These are phyloP conservation scores for Thermophis baileyi DNA, from an alignment of 2,113 vertebrate species.

Conservation along the genomic window DNA sequence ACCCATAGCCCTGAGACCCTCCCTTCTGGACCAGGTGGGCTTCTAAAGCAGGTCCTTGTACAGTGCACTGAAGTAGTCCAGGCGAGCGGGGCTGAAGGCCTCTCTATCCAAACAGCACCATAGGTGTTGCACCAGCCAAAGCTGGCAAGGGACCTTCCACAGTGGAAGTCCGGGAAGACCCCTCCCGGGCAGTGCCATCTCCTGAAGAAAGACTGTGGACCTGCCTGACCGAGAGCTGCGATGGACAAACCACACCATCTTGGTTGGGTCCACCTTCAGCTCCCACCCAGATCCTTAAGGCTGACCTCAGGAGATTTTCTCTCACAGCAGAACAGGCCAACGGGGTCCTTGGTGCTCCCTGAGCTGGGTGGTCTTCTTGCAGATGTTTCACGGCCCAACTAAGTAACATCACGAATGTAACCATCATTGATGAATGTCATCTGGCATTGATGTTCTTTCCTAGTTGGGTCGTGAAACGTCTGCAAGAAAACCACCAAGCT, in stretches of 20 bases:
- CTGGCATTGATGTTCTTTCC: neutral
- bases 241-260: neutral
- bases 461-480: neutral
- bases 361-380: neutral
- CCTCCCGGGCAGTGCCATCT: neutral
- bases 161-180: neutral
- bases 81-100: neutral
- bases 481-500: neutral
- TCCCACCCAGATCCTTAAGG: neutral
- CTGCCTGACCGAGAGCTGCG: neutral
- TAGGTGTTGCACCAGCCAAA: neutral
- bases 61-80: neutral
- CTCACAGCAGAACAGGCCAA: neutral
- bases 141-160: neutral
- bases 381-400: neutral
- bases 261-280: neutral
- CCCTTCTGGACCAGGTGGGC: neutral
- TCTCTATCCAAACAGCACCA: neutral
- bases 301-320: neutral
- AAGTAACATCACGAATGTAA: neutral
- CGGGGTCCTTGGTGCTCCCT: neutral
- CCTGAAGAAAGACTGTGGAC: neutral
- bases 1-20: neutral
- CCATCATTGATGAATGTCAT: neutral
- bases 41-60: neutral